Percentiles rank a stretch among this genome's conserved stretches.
phyloP scores from a whole-genome alignment of 2,797 vertebrate genomes.

The Calcarius lapponicus region DNA sequence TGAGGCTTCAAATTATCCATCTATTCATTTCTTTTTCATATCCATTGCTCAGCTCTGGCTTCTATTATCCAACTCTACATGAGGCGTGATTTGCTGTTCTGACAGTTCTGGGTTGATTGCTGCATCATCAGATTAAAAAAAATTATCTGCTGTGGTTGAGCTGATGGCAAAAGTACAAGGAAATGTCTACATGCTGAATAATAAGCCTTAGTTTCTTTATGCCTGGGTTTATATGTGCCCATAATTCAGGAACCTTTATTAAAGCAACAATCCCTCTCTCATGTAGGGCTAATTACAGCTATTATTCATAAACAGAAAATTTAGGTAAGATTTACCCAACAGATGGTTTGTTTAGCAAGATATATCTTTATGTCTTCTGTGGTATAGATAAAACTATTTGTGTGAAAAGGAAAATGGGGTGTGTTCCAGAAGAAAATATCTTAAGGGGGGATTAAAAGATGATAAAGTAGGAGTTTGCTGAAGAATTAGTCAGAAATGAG shows the following conservation, averaged over 20 bases:
- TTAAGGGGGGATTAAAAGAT: background rate
- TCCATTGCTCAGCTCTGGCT: slow-evolving; percentile 28
- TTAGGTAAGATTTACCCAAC: slow-evolving; percentile 4
- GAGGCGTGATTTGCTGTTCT: slow-evolving; percentile 4
- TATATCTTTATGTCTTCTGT: background rate
- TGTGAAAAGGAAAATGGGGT: slow-evolving; percentile 2
- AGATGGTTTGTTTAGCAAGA: slow-evolving; percentile 5
- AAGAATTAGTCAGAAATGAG: slow-evolving; percentile 54
- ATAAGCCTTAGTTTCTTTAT: slow-evolving; percentile 16
- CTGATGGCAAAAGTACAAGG: slow-evolving; percentile 31
- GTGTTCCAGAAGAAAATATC: background rate
- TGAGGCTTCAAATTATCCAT: slow-evolving; percentile 25
- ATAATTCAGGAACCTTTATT: slow-evolving; percentile 24
- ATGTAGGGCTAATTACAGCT: slow-evolving; percentile 46
- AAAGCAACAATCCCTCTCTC: slow-evolving; percentile 26
- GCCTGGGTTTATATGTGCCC: background rate
- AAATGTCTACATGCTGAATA: slow-evolving; percentile 25
- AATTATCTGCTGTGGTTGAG: slow-evolving; percentile 23
- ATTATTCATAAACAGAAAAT: slow-evolving; percentile 36
- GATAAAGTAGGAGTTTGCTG: background rate
- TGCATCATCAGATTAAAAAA: slow-evolving; percentile 42
- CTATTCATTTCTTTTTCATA: background rate
- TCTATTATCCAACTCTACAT: background rate
- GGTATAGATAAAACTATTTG: background rate
- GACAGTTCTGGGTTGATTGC: slow-evolving; percentile 35